Evolutionary conservation across 1,140 invertebrate genomes (phyloP).

Genomic region (Diorhabda carinulata): DNA sequence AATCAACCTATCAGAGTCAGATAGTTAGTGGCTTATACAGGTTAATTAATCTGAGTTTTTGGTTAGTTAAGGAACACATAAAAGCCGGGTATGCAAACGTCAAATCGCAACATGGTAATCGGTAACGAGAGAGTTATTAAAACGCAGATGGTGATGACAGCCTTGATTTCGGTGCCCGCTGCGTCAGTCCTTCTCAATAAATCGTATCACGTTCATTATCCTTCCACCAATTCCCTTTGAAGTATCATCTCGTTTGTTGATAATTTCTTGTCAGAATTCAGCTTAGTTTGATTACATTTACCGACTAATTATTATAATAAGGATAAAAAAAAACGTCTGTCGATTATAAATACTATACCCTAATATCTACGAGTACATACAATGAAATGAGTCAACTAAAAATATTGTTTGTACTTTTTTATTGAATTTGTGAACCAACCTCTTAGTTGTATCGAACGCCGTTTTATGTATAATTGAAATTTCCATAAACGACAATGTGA

Average conservation of each 20-base stretch:
- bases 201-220: slow-evolving; percentile 35
- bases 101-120: slow-evolving; percentile 37
- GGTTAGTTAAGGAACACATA: slow-evolving; percentile 41
- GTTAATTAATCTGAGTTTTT: slow-evolving; percentile 43
- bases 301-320: too few relatives aligned
- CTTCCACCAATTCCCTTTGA: not conserved
- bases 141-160: slow-evolving; percentile 38
- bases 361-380: too few relatives aligned
- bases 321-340: too few relatives aligned
- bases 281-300: too few relatives aligned
- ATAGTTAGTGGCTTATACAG: slow-evolving; percentile 39
- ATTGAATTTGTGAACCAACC: not conserved
- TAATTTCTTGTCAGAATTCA: not conserved
- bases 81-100: slow-evolving; percentile 35
- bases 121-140: slow-evolving; percentile 43
- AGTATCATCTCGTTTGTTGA: slow-evolving; percentile 2
- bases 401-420: not conserved
- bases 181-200: slow-evolving; percentile 29
- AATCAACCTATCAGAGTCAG: slow-evolving; percentile 37
- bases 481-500: slow-evolving; percentile 2
- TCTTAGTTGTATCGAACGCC: not conserved
- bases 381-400: not conserved
- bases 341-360: too few relatives aligned
- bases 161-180: slow-evolving; percentile 23
- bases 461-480: not conserved